Conservation (phyloP, 2,888 invertebrate species). For the Agonum fuliginosum region DNA sequence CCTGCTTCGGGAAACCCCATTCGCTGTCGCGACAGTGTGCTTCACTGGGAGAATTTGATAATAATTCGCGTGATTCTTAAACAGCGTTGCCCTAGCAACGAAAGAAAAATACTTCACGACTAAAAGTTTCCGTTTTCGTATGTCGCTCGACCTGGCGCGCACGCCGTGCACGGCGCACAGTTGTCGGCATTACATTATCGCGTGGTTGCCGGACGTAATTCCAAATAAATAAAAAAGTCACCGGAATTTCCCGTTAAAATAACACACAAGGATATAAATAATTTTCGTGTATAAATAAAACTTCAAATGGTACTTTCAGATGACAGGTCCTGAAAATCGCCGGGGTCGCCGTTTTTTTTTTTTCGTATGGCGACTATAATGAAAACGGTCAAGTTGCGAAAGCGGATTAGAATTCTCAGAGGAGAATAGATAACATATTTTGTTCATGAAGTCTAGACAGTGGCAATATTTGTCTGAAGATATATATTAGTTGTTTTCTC, state of each 20-base stretch:
- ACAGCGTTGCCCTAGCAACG: constrained; percentile 34
- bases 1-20: not conserved
- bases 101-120: constrained; percentile 49
- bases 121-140: constrained; percentile 52
- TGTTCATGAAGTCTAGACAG: no score
- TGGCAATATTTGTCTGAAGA: no score
- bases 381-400: no score
- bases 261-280: constrained; percentile 55
- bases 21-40: not conserved
- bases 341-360: not conserved
- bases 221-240: constrained; percentile 57
- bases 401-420: no score
- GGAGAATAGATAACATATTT: no score
- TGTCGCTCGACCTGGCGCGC: constrained; percentile 35
- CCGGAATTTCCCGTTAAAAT: constrained; percentile 54
- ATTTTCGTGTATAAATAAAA: constrained; percentile 56
- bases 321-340: not conserved
- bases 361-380: not conserved
- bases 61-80: constrained; percentile 50
- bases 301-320: constrained; percentile 34
- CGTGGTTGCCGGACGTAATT: constrained; percentile 55
- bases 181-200: constrained; percentile 44
- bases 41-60: constrained; percentile 13
- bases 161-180: constrained; percentile 6
- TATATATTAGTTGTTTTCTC: no score